Evolutionary conservation across 2,888 invertebrate genomes (phyloP).

Genomic region (Ceraclea dissimilis): DNA sequence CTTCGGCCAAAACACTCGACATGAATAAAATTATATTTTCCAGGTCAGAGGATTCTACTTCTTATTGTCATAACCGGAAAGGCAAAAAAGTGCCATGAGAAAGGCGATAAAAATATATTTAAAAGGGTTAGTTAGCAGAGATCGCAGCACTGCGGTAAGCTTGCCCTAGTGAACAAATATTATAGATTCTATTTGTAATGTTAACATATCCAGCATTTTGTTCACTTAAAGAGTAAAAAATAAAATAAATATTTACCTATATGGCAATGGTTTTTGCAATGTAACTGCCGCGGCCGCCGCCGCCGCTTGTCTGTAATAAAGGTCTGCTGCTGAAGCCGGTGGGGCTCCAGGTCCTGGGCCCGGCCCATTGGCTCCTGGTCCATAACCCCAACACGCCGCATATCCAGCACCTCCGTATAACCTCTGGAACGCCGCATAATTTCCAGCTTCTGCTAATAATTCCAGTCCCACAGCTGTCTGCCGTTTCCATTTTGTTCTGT

Average conservation of each 20-base stretch:
- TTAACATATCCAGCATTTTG: too few relatives aligned
- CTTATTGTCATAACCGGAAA: too few relatives aligned
- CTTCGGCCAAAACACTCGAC: too few relatives aligned
- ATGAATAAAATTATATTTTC: too few relatives aligned
- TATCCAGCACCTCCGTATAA: slow-evolving; percentile 76
- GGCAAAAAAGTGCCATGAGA: too few relatives aligned
- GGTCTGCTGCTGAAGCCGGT: slow-evolving; percentile 63
- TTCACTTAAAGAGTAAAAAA: too few relatives aligned
- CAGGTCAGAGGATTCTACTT: too few relatives aligned
- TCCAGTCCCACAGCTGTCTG: slow-evolving; percentile 97
- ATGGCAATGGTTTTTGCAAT: slow-evolving; percentile 83
- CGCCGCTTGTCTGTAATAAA: slow-evolving; percentile 77
- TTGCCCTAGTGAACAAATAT: too few relatives aligned
- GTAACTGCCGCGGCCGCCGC: slow-evolving; percentile 66
- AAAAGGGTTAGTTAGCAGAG: too few relatives aligned
- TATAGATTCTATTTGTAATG: too few relatives aligned
- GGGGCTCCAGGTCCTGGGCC: slow-evolving; percentile 49
- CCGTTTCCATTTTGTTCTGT: slow-evolving; percentile 98
- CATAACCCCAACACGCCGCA: slow-evolving; percentile 55
- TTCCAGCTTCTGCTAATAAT: slow-evolving; percentile 92
- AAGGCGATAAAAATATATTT: too few relatives aligned
- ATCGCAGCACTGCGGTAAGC: too few relatives aligned
- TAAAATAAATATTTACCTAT: slow-evolving; percentile 51
- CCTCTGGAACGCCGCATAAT: slow-evolving; percentile 97
- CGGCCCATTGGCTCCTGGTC: slow-evolving; percentile 60